phyloP scores from a whole-genome alignment of 23 tunicate genomes.

The Ascidia mentula region DNA sequence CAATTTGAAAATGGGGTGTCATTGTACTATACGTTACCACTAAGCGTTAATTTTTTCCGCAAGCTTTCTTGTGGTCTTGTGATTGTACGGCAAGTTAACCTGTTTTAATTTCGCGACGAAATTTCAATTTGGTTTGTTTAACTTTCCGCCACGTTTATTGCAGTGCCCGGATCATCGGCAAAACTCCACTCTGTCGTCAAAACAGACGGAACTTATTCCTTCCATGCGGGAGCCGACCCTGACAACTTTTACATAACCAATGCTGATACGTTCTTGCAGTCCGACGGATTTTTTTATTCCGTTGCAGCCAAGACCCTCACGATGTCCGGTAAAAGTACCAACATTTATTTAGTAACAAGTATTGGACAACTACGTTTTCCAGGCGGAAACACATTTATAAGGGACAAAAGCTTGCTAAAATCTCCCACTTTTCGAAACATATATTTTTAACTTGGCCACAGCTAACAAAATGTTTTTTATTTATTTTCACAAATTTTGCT shows the following conservation, averaged over 20 bases:
- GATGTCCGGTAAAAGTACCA: slow-evolving; percentile 30
- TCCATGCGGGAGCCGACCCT: slow-evolving; percentile 49
- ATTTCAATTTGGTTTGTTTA: neutral
- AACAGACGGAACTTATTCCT: slow-evolving; percentile 51
- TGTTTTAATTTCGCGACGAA: neutral
- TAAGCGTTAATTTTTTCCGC: too few relatives aligned
- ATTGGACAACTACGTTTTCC: too few relatives aligned
- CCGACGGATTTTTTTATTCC: slow-evolving; percentile 40
- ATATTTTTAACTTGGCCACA: too few relatives aligned
- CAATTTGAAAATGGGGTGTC: too few relatives aligned
- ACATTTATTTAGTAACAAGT: too few relatives aligned
- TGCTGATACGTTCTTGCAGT: slow-evolving; percentile 55
- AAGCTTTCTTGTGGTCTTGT: too few relatives aligned
- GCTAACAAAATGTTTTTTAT: too few relatives aligned
- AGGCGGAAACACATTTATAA: too few relatives aligned
- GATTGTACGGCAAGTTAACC: too few relatives aligned
- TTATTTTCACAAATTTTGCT: neutral
- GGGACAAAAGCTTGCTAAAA: too few relatives aligned
- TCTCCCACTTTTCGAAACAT: too few relatives aligned
- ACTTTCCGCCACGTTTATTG: neutral
- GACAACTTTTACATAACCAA: slow-evolving; percentile 29
- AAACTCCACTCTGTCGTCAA: slow-evolving; percentile 25
- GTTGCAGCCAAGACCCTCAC: slow-evolving; percentile 34
- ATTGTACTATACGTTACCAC: too few relatives aligned
- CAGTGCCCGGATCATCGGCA: neutral